phyloP scores from a whole-genome alignment of 1,140 invertebrate genomes.

The Caenorhabditis brenneri region DNA sequence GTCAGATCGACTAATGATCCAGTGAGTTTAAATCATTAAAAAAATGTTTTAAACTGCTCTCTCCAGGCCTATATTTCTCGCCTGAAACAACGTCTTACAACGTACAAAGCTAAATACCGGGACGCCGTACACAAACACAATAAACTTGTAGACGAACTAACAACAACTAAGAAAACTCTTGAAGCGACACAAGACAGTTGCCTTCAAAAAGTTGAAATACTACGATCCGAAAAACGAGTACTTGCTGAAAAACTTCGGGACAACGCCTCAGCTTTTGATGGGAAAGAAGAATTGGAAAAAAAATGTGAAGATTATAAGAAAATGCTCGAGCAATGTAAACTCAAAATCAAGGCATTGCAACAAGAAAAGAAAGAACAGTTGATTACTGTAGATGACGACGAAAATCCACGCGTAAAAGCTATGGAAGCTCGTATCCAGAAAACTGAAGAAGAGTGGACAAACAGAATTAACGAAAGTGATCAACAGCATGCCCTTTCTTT shows the following conservation, averaged over 20 bases:
- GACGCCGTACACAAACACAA: conserved; percentile 15
- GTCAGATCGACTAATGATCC: neutral
- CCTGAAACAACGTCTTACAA: conserved; percentile 19
- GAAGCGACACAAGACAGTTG: conserved; percentile 37
- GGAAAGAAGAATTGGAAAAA: conserved; percentile 10
- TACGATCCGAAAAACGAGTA: conserved; percentile 17
- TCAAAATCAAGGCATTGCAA: conserved; percentile 5
- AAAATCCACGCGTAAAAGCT: neutral
- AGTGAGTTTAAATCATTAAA: neutral
- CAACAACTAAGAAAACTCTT: neutral
- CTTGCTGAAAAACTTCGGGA: conserved; percentile 23
- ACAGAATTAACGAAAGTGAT: conserved; percentile 27
- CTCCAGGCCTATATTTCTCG: conserved; percentile 10
- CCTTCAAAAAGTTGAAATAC: conserved; percentile 44
- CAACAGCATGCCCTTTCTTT: conserved; percentile 3
- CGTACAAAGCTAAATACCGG: conserved; percentile 43
- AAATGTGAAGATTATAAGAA: conserved; percentile 41
- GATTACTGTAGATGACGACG: conserved; percentile 37
- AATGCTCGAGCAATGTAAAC: conserved; percentile 44
- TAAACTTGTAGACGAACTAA: conserved; percentile 39
- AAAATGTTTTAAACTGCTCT: neutral
- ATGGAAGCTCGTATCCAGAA: conserved; percentile 20
- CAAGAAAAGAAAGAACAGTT: conserved; percentile 44
- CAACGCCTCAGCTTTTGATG: neutral
- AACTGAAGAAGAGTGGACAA: conserved; percentile 41